Conservation (phyloP, 2,888 invertebrate genomes). For the Drosophila greeni region DNA sequence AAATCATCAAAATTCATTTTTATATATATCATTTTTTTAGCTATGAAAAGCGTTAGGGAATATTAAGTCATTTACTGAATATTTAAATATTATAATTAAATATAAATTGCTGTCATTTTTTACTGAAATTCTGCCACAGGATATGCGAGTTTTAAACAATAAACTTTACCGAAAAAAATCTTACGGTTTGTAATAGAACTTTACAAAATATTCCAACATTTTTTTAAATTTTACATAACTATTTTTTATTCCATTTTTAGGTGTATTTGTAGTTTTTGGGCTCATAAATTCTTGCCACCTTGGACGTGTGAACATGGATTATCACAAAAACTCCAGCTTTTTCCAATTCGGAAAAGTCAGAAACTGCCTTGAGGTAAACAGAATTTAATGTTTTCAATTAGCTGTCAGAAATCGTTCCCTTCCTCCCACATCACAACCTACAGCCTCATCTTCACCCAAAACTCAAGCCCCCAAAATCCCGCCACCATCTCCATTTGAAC, state of each 20-base stretch:
- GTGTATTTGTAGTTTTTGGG: neutral
- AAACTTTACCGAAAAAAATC: too few relatives aligned
- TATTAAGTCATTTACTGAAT: neutral
- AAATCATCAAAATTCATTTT: constrained; percentile 42
- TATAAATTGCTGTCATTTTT: too few relatives aligned
- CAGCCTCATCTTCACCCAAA: neutral
- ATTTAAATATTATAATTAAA: too few relatives aligned
- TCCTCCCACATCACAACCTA: neutral
- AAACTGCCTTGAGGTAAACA: constrained; percentile 36
- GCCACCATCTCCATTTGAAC: constrained; percentile 23
- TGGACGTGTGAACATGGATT: neutral
- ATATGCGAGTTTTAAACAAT: too few relatives aligned
- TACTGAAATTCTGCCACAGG: too few relatives aligned
- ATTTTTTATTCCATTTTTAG: neutral
- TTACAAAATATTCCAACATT: too few relatives aligned
- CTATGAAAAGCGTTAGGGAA: neutral
- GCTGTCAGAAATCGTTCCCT: constrained; percentile 55
- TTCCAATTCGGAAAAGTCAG: constrained; percentile 11
- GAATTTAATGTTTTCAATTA: constrained; percentile 73
- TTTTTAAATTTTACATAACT: too few relatives aligned
- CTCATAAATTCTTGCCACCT: neutral
- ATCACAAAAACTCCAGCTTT: neutral
- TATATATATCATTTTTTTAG: neutral
- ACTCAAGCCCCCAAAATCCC: constrained; percentile 3
- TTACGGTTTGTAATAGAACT: too few relatives aligned